Conservation (phyloP, 2,888 invertebrate genomes). For the Dysmachus trigonus region DNA sequence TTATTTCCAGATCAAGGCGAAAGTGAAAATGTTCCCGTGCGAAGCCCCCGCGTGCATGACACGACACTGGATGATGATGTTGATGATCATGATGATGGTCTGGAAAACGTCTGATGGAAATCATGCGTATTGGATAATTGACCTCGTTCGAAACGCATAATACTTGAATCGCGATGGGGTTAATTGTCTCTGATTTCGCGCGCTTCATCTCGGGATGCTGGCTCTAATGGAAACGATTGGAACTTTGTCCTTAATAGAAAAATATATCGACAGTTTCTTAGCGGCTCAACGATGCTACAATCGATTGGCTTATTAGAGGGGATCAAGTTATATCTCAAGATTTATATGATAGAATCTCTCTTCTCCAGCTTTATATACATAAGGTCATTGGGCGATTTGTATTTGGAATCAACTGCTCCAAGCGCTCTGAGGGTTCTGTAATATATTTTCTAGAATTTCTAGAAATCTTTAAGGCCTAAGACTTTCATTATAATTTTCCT, state of each 20-base stretch:
- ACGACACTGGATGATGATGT: neutral
- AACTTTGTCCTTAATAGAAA: slow-evolving; percentile 26
- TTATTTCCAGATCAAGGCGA: slow-evolving; percentile 42
- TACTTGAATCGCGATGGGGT: slow-evolving; percentile 6
- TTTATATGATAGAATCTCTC: neutral
- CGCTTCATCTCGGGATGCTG: neutral
- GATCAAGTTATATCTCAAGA: neutral
- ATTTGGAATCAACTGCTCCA: neutral
- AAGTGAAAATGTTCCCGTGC: slow-evolving; percentile 35
- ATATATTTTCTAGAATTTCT: too few relatives aligned
- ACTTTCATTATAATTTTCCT: too few relatives aligned
- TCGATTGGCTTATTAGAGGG: slow-evolving; percentile 12
- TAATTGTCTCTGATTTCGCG: slow-evolving; percentile 25
- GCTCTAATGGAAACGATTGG: neutral
- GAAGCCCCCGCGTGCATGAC: neutral
- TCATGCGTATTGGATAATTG: slow-evolving; percentile 37
- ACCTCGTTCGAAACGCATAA: slow-evolving; percentile 35
- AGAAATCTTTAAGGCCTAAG: too few relatives aligned
- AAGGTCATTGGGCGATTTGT: too few relatives aligned
- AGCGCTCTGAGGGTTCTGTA: too few relatives aligned
- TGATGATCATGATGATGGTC: neutral
- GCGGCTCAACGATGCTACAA: neutral
- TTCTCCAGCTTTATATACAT: too few relatives aligned
- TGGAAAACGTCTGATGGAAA: slow-evolving; percentile 38
- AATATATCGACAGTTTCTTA: neutral